phyloP scores from a whole-genome alignment of 2,888 invertebrate genomes.

The Parthenolecanium corni region DNA sequence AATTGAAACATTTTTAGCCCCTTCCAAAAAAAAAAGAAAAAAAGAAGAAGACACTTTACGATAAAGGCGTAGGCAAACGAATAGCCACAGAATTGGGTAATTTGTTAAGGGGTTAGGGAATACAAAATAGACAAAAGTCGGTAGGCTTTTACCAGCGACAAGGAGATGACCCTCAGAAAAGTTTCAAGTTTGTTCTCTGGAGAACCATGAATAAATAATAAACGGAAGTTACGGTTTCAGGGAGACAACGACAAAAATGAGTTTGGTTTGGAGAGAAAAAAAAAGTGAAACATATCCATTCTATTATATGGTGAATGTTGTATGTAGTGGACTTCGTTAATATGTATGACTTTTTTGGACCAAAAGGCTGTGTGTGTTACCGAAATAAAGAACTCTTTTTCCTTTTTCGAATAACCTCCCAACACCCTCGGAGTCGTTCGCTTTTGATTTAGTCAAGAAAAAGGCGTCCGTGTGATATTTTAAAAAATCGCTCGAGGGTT shows the following conservation, averaged over 20 bases:
- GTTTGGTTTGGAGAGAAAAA: not conserved
- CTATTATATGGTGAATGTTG: too few species aligned
- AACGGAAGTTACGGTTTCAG: conserved; percentile 14
- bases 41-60: not conserved
- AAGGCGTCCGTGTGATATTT: too few species aligned
- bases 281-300: not conserved
- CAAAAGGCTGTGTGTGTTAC: too few species aligned
- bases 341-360: too few species aligned
- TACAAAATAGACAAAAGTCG: conserved; percentile 12
- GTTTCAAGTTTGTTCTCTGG: conserved; percentile 20
- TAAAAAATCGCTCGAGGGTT: too few species aligned
- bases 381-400: too few species aligned
- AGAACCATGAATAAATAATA: conserved; percentile 25
- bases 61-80: conserved; percentile 4
- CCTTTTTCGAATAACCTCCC: too few species aligned
- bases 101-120: conserved; percentile 22
- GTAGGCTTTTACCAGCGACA: conserved; percentile 4
- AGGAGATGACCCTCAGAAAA: conserved; percentile 15
- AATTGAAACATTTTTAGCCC: conserved; percentile 16
- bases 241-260: conserved; percentile 17
- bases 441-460: too few species aligned
- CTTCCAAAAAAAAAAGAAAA: not conserved
- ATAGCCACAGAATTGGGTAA: conserved; percentile 23
- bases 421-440: too few species aligned
- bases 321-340: too few species aligned